Conservation (phyloP, 2,888 invertebrate genomes). For the Luperina nickerlii region DNA sequence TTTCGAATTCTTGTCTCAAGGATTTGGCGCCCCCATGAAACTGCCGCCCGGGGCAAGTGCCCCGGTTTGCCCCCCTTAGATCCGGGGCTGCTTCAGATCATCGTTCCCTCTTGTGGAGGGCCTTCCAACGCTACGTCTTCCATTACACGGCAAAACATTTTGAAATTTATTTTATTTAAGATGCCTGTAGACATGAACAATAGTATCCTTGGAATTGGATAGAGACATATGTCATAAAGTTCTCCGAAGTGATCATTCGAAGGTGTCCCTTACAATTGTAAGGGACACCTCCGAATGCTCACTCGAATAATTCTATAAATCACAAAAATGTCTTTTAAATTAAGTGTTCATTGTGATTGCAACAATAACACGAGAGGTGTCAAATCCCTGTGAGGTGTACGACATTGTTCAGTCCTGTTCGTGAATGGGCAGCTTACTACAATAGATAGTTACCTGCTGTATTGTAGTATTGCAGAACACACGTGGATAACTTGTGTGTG, state of each 20-base stretch:
- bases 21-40: too few species aligned
- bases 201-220: background rate
- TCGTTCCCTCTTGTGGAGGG: background rate
- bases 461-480: conserved; percentile 28
- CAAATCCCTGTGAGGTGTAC: conserved; percentile 19
- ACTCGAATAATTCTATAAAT: background rate
- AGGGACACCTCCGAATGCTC: too few species aligned
- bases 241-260: conserved; percentile 4
- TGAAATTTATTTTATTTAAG: background rate
- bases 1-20: too few species aligned
- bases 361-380: conserved; percentile 43
- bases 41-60: too few species aligned
- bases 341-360: conserved; percentile 39
- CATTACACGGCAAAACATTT: background rate
- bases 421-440: conserved; percentile 41
- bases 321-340: conserved; percentile 28
- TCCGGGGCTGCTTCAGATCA: too few species aligned
- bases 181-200: background rate
- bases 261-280: conserved; percentile 17
- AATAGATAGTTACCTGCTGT: conserved; percentile 44
- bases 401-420: conserved; percentile 9
- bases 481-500: conserved; percentile 24
- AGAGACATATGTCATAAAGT: background rate
- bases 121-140: background rate
- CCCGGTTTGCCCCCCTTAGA: too few species aligned